Base-by-base conservation (phyloP, 2,888 invertebrate genomes). In the Temnothorax unifasciatus region DNA sequence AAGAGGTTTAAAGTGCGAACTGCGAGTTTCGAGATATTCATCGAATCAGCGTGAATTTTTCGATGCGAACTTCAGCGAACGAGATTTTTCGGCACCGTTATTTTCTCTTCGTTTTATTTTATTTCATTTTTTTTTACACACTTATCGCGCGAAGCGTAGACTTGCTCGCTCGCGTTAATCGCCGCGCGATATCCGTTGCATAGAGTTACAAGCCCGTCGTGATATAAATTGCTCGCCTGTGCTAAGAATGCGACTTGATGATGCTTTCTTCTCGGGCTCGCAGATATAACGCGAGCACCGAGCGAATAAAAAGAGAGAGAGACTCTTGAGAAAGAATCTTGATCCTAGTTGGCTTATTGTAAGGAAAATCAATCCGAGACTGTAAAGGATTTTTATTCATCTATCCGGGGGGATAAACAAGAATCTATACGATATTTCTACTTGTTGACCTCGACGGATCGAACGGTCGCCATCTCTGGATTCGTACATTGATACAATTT, bases 161-260 rank as follows among this genome's bases (percentile, higher is more conserved):
- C 21, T 29, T n/a, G n/a, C 57, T 34, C 57, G 13, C 59, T 68
- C 57, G 18, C 8, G 25, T 69, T 81, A 81, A 81, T 81, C 79
- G 44, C 21, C 47, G 25, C 59, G 38, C 59, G 69, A 79, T 79
- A 81, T 59, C 47, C 13, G 59, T 41, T 69, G 79, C 79, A 81
- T 81, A 71, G 71, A 81, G 34, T 81, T 81, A 81, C 79, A 59
- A 5, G 13, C 59, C 21, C 9, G 18, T 61, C 15, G 59, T 21
- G 79, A 69, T 81, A 81, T 74, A 50, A 75, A 75, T 75, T 82
- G 50, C 81, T 63, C 75, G 47, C 11, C 59, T 68, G 44, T 59
- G 47, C 71, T 71, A 71, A 71, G 34, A 69, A n/a, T 79, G 79
- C 41, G 57, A 25, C 47, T 76, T 64, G 77, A 75, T 69, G 47